Conservation (phyloP, 2,797 vertebrate genomes). For the Gallinago solitaria region DNA sequence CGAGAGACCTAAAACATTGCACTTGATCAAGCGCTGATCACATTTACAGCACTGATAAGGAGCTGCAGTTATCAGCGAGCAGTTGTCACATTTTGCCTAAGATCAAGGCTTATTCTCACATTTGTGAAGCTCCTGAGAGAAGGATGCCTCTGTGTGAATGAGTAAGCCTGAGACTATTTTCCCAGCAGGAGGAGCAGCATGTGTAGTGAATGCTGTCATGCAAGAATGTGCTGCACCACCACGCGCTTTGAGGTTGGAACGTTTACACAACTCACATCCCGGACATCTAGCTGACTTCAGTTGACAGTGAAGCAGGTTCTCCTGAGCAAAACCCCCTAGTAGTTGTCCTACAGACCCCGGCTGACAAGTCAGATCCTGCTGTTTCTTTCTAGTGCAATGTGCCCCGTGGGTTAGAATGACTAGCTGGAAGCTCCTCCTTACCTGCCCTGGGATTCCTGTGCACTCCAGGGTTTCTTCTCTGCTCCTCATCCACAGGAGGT, state of each 20-base stretch:
- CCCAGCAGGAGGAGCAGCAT: not conserved
- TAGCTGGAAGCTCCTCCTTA: not conserved
- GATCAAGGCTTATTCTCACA: not conserved
- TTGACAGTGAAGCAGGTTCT: not conserved
- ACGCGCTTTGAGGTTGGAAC: fast-evolving
- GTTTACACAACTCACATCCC: not conserved
- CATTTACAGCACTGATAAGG: not conserved
- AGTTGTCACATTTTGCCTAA: not conserved
- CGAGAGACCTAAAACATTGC: not conserved
- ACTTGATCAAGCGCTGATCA: not conserved
- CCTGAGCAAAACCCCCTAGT: not conserved
- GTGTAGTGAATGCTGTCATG: not conserved
- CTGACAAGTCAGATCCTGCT: not conserved
- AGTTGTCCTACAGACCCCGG: not conserved
- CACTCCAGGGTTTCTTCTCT: not conserved
- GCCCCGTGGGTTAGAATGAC: not conserved
- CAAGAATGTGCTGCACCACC: not conserved
- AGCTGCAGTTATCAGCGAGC: not conserved
- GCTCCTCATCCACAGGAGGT: not conserved
- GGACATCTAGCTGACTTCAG: not conserved
- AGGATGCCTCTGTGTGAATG: not conserved
- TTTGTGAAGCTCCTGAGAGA: not conserved
- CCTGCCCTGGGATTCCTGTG: not conserved
- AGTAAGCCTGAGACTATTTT: not conserved
- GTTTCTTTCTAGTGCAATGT: not conserved